Conservation (phyloP, 2,888 invertebrate species). For the Ophioninae sp. region DNA sequence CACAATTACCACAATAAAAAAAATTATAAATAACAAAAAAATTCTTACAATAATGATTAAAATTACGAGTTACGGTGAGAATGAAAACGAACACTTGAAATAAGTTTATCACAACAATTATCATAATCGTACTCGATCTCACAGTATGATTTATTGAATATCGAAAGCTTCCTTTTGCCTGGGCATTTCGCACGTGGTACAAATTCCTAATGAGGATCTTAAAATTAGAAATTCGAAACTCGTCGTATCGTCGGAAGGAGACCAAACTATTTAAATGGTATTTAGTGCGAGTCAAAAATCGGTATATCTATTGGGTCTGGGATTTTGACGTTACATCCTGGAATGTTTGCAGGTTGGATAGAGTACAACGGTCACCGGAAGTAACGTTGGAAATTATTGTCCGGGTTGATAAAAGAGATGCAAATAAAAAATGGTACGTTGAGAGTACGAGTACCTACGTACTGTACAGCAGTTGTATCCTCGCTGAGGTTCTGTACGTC, state of each 20-base stretch:
- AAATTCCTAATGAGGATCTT: background rate
- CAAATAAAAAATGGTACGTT: background rate
- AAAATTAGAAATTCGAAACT: background rate
- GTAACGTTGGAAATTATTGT: constrained; percentile 20
- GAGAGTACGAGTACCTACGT: constrained; percentile 25
- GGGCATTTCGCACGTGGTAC: background rate
- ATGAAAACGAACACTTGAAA: background rate
- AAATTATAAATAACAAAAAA: background rate
- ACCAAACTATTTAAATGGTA: background rate
- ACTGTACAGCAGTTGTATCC: constrained; percentile 27
- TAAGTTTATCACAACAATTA: background rate
- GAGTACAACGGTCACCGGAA: constrained; percentile 13
- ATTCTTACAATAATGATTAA: background rate
- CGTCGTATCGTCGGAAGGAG: background rate
- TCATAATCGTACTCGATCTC: background rate
- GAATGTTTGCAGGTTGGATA: background rate
- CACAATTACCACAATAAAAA: background rate
- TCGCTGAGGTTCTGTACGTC: constrained; percentile 16
- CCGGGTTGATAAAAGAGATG: background rate
- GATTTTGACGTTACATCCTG: background rate
- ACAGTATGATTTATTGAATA: background rate
- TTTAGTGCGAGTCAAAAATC: background rate
- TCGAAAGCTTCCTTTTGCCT: background rate
- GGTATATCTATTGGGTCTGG: background rate
- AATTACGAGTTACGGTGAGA: background rate